Evolutionary conservation across 2,888 invertebrate genomes (phyloP), one percentile per base, ranked within the genome.

Genomic region (Macrostomum cliftonense): DNA sequence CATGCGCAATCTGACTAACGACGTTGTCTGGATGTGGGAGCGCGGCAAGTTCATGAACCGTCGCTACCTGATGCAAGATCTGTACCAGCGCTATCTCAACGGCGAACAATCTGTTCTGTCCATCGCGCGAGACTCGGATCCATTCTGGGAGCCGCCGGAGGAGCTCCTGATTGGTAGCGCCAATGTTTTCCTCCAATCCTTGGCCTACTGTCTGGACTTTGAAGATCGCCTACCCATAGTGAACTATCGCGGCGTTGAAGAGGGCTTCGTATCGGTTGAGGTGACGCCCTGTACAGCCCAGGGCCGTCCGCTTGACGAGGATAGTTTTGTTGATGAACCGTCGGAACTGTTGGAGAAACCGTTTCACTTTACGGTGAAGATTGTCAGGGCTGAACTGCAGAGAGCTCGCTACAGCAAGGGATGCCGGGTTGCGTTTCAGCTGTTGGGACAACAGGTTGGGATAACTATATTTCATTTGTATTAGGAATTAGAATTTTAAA

Each of bases 121-220:
- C 40, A 59, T 65, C 19, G 54, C 62, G 2, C 59, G 61, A 45
- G 67, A 67, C 49, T 55, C 65, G 14, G 69, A 69, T 52, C 69
- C 69, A 13, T 70, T 70, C 57, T 70, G 70, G 70, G 70, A 70
- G 53, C 66, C 69, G 0, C 58, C 63, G 14, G 70, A 70, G 51
- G 68, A 69, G 51, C 61, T 66, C 2, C 57, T 70, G 39, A 62
- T 68, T 40, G 68, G 62, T 38, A 64, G 65, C 16, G 63, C 65
- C 42, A 67, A 63, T 54, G 63, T 66, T 17, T 69, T 68, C 55
- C 60, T 68, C 2, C 67, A 68, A 57, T 67, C 67, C 2, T 58
- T 70, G 52, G 61, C 61, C 5, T 69, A 66, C 51, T 63, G 61
- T 7, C 58, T 70, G 16, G 70, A 70, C 55, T 68, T 69, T 58